Conservation (phyloP, 2,888 invertebrate species). For the Tinea trinotella region DNA sequence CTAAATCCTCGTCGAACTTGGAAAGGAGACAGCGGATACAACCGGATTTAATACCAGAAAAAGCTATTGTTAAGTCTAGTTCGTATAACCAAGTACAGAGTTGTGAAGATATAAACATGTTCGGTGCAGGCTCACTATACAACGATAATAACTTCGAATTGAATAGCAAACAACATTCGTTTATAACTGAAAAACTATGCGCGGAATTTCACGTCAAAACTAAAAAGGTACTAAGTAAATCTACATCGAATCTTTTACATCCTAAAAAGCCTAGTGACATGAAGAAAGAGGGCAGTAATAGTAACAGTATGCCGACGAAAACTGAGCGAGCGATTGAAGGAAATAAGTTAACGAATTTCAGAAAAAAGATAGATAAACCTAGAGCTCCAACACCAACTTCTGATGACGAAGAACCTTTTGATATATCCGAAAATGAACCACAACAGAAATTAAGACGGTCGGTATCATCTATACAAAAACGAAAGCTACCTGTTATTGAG, state of each 20-base stretch:
- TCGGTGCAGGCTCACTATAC: constrained; percentile 68
- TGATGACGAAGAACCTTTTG: constrained; percentile 53
- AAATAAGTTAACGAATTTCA: constrained; percentile 57
- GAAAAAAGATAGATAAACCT: constrained; percentile 63
- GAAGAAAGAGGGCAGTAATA: constrained; percentile 61
- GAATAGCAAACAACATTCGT: constrained; percentile 73
- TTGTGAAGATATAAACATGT: constrained; percentile 69
- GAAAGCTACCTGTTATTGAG: constrained; percentile 71
- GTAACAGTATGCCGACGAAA: constrained; percentile 66
- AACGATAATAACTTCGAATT: constrained; percentile 71
- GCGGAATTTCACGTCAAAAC: constrained; percentile 82
- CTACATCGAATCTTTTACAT: constrained; percentile 74
- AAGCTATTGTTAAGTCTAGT: constrained; percentile 61
- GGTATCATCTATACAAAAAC: constrained; percentile 67
- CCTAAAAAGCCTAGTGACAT: constrained; percentile 67
- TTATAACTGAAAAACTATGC: constrained; percentile 78
- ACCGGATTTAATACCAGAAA: constrained; percentile 66
- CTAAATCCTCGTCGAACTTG: constrained; percentile 59
- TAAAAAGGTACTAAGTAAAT: constrained; percentile 75
- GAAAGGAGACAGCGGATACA: constrained; percentile 67
- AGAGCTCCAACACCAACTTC: constrained; percentile 63
- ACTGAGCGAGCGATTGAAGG: constrained; percentile 49
- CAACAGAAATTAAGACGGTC: constrained; percentile 65
- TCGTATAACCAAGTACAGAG: constrained; percentile 68
- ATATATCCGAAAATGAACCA: constrained; percentile 58